Evolutionary conservation across 37 sponge, comb jelly and placozoan species (phyloP).

Genomic region (Agelas oroides): DNA sequence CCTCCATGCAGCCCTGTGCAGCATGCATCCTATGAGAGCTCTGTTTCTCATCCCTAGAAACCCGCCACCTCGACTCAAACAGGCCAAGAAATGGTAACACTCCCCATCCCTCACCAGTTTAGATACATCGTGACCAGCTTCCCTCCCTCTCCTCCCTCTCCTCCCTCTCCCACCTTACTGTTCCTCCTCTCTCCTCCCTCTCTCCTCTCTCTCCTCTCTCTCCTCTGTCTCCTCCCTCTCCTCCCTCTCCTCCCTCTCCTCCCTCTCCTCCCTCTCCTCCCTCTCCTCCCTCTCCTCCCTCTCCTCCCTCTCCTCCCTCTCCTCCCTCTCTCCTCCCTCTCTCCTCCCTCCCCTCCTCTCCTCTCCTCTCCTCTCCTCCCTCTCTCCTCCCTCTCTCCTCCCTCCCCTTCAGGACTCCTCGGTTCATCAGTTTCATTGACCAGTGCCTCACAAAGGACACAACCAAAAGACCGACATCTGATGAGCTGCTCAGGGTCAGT

Average conservation of each 20-base stretch:
- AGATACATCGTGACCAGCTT: not conserved
- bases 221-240: no score
- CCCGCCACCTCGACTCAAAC: constrained; percentile 92
- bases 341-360: not conserved
- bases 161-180: not conserved
- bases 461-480: constrained; percentile 84
- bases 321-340: not conserved
- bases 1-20: constrained; percentile 81
- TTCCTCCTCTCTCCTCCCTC: constrained; percentile 8
- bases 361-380: constrained; percentile 45
- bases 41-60: constrained; percentile 95
- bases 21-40: constrained; percentile 99
- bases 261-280: no score
- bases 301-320: no score
- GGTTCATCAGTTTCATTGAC: constrained; percentile 82
- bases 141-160: not conserved
- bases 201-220: no score
- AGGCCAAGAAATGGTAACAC: constrained; percentile 93
- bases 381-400: constrained; percentile 31
- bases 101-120: no score
- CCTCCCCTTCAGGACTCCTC: constrained; percentile 41
- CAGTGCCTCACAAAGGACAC: constrained; percentile 91
- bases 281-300: no score
- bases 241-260: no score
- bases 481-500: constrained; percentile 87